These are phyloP conservation scores for Anas bahamensis DNA, from an alignment of 2,797 vertebrate genomes.

Conservation along the genomic window DNA sequence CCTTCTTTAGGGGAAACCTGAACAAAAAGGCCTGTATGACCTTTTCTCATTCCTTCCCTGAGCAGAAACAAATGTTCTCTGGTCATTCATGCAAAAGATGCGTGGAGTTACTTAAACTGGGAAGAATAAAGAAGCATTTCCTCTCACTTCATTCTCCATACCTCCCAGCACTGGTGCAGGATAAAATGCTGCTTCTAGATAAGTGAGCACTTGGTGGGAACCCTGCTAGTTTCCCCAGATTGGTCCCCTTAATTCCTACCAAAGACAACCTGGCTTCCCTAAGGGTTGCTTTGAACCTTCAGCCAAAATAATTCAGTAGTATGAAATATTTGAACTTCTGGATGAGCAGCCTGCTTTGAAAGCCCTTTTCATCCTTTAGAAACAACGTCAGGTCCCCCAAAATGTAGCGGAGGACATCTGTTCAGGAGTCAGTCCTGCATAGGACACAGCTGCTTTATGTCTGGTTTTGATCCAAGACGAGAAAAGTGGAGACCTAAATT, in stretches of 20 bases:
- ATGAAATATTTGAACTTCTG: background rate
- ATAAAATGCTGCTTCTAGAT: background rate
- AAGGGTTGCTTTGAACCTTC: background rate
- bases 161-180: background rate
- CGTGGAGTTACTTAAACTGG: background rate
- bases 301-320: background rate
- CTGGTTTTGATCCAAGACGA: background rate
- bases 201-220: background rate
- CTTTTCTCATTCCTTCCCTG: background rate
- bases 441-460: background rate
- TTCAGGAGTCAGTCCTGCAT: background rate
- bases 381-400: background rate
- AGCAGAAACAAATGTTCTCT: background rate
- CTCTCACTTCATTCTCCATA: background rate
- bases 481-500: background rate
- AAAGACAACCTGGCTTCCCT: background rate
- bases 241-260: background rate
- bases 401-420: background rate
- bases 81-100: background rate
- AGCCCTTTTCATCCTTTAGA: background rate
- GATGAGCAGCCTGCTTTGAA: background rate
- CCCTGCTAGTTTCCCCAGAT: background rate
- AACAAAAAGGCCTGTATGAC: background rate
- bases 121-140: background rate
- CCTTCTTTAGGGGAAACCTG: background rate